Conservation (phyloP, 2,797 vertebrate genomes). For the Botia almorhae region DNA sequence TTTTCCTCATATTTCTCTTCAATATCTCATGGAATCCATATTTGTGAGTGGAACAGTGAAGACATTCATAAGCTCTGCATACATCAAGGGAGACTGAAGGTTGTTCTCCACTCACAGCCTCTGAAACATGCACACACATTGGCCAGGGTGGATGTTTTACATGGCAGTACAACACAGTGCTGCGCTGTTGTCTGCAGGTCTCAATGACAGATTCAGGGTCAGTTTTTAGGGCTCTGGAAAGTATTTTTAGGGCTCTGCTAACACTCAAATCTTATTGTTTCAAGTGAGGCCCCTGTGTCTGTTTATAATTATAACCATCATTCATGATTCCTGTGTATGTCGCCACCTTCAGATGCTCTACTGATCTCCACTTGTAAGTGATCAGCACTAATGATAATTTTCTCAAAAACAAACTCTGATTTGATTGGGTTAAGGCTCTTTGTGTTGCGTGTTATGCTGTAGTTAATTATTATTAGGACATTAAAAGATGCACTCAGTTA, state of each 20-base stretch:
- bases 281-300: neutral
- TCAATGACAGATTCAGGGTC: neutral
- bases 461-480: neutral
- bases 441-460: slow-evolving; percentile 25
- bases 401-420: neutral
- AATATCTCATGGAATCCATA: no score
- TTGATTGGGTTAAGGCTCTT: neutral
- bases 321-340: neutral
- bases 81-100: slow-evolving; percentile 10
- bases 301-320: neutral
- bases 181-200: slow-evolving; percentile 12
- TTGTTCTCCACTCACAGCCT: slow-evolving; percentile 26
- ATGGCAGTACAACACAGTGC: slow-evolving; percentile 23
- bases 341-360: slow-evolving; percentile 6
- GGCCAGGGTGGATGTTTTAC: neutral
- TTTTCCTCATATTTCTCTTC: neutral
- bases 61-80: slow-evolving; percentile 21
- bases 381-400: neutral
- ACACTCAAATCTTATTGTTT: slow-evolving; percentile 30
- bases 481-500: slow-evolving; percentile 9
- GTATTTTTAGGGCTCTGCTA: neutral
- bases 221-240: no score
- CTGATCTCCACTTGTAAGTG: neutral
- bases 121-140: slow-evolving; percentile 10
- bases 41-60: no score